These are phyloP conservation scores for Caenorhabditis imperialis DNA, from an alignment of 2,888 invertebrate species.

Conservation along the genomic window DNA sequence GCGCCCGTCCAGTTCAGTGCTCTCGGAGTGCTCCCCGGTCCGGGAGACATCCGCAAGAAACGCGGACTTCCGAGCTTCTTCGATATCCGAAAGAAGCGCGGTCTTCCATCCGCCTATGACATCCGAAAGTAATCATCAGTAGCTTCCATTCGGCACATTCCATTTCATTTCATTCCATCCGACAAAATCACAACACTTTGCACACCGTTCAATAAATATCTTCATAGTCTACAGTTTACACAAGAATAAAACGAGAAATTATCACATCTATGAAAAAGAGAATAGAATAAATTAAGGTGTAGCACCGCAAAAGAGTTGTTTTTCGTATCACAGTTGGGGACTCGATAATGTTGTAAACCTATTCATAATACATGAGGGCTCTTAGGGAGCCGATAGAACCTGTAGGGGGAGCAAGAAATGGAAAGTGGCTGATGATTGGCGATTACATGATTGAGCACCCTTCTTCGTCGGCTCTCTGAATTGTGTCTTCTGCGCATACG, in stretches of 20 bases:
- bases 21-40: background rate
- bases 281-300: constrained; percentile 32
- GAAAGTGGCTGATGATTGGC: too few relatives aligned
- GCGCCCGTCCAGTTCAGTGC: background rate
- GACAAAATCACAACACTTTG: too few relatives aligned
- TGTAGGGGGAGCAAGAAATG: constrained; percentile 34
- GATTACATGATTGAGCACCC: constrained; percentile 51
- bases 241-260: constrained; percentile 20
- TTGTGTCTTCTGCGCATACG: constrained; percentile 46
- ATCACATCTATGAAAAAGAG: constrained; percentile 14
- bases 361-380: constrained; percentile 40
- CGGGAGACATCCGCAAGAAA: constrained; percentile 37
- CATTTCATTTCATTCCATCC: too few relatives aligned
- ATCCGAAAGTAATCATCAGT: constrained; percentile 49
- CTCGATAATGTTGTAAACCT: constrained; percentile 9
- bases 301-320: constrained; percentile 40
- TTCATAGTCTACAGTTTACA: too few relatives aligned
- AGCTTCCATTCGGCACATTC: background rate
- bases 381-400: constrained; percentile 2
- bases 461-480: constrained; percentile 46
- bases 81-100: constrained; percentile 49
- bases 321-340: constrained; percentile 39
- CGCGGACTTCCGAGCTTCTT: constrained; percentile 25
- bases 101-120: constrained; percentile 32
- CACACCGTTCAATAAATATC: too few relatives aligned